phyloP scores from a whole-genome alignment of 1,140 invertebrate species.

The Eupeodes corollae region DNA sequence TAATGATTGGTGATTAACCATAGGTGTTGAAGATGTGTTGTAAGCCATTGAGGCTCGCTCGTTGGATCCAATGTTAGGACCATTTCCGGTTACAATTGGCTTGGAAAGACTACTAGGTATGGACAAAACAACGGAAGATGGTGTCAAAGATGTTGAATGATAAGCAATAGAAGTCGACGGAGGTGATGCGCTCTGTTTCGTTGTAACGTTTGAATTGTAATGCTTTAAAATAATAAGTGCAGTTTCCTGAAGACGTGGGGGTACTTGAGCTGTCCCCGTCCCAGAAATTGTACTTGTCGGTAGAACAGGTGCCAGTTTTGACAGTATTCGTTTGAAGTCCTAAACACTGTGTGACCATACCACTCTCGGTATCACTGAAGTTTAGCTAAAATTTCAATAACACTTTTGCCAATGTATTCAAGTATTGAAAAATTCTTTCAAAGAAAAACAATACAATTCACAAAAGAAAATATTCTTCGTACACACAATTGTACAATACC shows the following conservation, averaged over 20 bases:
- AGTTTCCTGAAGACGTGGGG: slow-evolving; percentile 3
- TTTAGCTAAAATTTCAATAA: too few species aligned
- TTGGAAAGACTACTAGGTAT: slow-evolving; percentile 11
- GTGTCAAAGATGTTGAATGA: not conserved
- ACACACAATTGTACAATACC: too few species aligned
- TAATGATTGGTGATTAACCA: slow-evolving; percentile 7
- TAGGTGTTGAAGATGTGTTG: slow-evolving; percentile 5
- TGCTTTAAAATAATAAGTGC: slow-evolving; percentile 8
- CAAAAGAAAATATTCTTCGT: too few species aligned
- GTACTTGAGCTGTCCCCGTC: slow-evolving; percentile 22
- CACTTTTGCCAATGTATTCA: too few species aligned
- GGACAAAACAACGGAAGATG: not conserved
- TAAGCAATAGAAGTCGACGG: slow-evolving; percentile 8
- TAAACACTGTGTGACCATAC: too few species aligned
- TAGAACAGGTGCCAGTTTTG: slow-evolving; percentile 31
- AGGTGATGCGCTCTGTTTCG: slow-evolving; percentile 1
- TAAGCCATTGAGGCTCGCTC: not conserved
- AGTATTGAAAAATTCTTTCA: too few species aligned
- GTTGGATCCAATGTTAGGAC: slow-evolving; percentile 4
- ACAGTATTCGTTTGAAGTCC: not conserved
- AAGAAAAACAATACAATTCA: too few species aligned
- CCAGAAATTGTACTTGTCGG: slow-evolving; percentile 17
- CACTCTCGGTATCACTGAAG: too few species aligned
- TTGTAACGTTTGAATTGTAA: slow-evolving; percentile 11
- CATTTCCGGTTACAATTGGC: slow-evolving; percentile 23